These are phyloP conservation scores for Idaea aversata DNA, from an alignment of 2,888 invertebrate species.

Conservation along the genomic window DNA sequence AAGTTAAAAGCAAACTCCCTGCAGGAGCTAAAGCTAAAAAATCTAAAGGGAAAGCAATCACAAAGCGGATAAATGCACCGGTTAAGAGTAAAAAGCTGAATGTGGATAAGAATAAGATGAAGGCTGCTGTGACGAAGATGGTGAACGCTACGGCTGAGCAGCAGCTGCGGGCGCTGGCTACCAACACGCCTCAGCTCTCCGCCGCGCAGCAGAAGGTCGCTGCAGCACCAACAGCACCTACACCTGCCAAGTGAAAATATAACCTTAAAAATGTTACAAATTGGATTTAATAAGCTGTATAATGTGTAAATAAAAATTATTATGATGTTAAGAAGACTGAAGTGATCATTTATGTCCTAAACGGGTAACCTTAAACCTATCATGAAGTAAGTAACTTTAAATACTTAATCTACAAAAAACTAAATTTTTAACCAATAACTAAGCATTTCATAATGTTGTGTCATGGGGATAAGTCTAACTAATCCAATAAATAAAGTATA, in stretches of 20 bases:
- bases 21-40: slow-evolving; percentile 76
- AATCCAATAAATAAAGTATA: too few relatives aligned
- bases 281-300: not conserved
- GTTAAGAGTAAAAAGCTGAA: slow-evolving; percentile 81
- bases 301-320: not conserved
- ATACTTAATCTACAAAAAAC: too few relatives aligned
- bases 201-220: slow-evolving; percentile 72
- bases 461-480: not conserved
- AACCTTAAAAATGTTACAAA: slow-evolving; percentile 17
- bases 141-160: slow-evolving; percentile 85
- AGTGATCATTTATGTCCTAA: not conserved
- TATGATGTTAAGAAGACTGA: not conserved
- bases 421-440: too few relatives aligned
- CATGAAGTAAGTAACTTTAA: too few relatives aligned
- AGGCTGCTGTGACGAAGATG: slow-evolving; percentile 83
- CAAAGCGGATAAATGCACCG: slow-evolving; percentile 83
- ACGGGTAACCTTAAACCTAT: not conserved
- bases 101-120: slow-evolving; percentile 82
- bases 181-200: slow-evolving; percentile 72
- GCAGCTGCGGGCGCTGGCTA: slow-evolving; percentile 82
- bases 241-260: slow-evolving; percentile 49
- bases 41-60: slow-evolving; percentile 74
- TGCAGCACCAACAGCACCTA: slow-evolving; percentile 65
- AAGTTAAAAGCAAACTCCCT: slow-evolving; percentile 83
- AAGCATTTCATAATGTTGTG: too few relatives aligned